phyloP scores from a whole-genome alignment of 23 tunicate genomes.

The Trididemnum nubilum region DNA sequence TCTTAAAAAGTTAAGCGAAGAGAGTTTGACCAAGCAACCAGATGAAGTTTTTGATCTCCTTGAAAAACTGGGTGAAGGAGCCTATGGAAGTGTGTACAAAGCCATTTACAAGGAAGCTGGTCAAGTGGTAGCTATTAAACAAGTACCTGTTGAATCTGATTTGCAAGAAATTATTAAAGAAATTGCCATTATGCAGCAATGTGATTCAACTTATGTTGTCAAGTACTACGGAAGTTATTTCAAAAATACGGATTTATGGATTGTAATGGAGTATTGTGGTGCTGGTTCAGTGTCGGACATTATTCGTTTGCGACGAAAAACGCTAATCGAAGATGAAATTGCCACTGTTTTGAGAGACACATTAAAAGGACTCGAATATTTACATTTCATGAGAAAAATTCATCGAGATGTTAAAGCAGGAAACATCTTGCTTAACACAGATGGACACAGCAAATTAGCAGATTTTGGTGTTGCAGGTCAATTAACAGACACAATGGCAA shows the following conservation, averaged over 20 bases:
- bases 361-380: conserved; percentile 89
- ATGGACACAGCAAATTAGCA: conserved; percentile 94
- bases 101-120: conserved; percentile 98
- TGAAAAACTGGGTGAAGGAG: conserved; percentile 95
- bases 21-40: conserved; percentile 85
- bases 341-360: conserved; percentile 87
- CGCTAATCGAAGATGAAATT: conserved; percentile 86
- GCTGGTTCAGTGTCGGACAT: conserved; percentile 97
- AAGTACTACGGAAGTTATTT: conserved; percentile 95
- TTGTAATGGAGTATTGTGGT: conserved; percentile 99
- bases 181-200: conserved; percentile 97
- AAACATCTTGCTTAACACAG: conserved; percentile 81
- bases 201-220: conserved; percentile 91
- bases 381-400: conserved; percentile 92
- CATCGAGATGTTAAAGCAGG: conserved; percentile 99
- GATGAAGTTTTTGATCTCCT: conserved; percentile 96
- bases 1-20: conserved; percentile 87
- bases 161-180: conserved; percentile 95
- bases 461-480: conserved; percentile 99
- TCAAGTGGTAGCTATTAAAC: conserved; percentile 94
- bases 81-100: conserved; percentile 92
- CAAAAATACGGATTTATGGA: conserved; percentile 92
- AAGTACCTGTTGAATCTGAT: conserved; percentile 95
- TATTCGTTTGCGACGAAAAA: conserved; percentile 77
- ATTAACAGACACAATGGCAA: conserved; percentile 96